These are phyloP conservation scores for Drosophila melanica DNA, from an alignment of 1,140 invertebrate genomes.

Conservation along the genomic window DNA sequence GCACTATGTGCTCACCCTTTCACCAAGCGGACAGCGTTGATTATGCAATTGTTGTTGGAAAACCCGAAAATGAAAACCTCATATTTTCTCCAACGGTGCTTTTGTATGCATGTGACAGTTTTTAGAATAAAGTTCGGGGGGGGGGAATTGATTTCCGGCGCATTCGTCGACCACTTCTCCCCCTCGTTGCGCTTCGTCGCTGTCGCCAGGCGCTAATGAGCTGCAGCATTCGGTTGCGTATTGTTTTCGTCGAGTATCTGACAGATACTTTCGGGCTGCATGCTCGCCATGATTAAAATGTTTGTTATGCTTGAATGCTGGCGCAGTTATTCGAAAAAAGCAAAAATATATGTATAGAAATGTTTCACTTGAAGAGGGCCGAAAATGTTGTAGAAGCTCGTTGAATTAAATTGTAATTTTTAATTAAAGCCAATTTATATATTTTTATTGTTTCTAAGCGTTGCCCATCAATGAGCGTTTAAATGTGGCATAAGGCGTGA, in stretches of 20 bases:
- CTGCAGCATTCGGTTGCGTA: slow-evolving; percentile 62
- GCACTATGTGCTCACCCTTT: slow-evolving; percentile 20
- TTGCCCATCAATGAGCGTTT: slow-evolving; percentile 49
- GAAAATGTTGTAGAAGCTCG: slow-evolving; percentile 33
- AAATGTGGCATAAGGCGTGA: slow-evolving; percentile 61
- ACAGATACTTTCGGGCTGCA: slow-evolving; percentile 59
- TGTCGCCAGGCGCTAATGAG: slow-evolving; percentile 73
- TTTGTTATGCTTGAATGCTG: slow-evolving; percentile 72
- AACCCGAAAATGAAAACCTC: slow-evolving; percentile 55
- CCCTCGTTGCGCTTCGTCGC: slow-evolving; percentile 68
- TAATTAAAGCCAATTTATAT: slow-evolving; percentile 74
- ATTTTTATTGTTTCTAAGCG: slow-evolving; percentile 51
- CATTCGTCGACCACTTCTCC: slow-evolving; percentile 25
- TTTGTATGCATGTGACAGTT: slow-evolving; percentile 35
- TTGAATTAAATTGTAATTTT: slow-evolving; percentile 76
- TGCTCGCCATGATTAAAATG: slow-evolving; percentile 65
- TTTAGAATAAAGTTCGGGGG: slow-evolving; percentile 2
- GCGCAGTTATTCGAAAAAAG: slow-evolving; percentile 14
- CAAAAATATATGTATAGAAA: slow-evolving; percentile 19
- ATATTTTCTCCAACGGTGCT: slow-evolving; percentile 52
- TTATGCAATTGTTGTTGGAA: slow-evolving; percentile 46
- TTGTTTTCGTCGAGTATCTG: slow-evolving; percentile 55
- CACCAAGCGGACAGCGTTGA: slow-evolving; percentile 26
- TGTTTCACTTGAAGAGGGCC: slow-evolving; percentile 22
- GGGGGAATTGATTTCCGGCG: slow-evolving; percentile 74